Base-by-base conservation (phyloP, 2,113 vertebrate genomes). In the Malurus cyaneus region DNA sequence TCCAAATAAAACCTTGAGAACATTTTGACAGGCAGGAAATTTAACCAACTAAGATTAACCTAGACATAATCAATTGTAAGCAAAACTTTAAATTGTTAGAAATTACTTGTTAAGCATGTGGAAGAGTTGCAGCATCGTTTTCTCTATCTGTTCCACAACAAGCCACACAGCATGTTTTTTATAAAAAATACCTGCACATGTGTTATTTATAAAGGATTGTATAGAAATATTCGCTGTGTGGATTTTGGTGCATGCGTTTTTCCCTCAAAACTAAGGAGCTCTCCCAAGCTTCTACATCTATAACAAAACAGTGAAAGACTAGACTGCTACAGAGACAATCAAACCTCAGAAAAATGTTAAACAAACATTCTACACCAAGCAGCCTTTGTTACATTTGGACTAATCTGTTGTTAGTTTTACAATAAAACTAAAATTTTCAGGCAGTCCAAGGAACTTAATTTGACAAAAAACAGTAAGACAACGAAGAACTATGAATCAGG, bases 1-100 rank as follows among this genome's bases (percentile, higher is more conserved):
- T 99, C 98, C 49, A 99, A 95, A 95, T 86, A 98, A 97, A 99
- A 99, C 96, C 99, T 99, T 92, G 65, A 94, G 77, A 86, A 85
- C 57, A 76, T 77, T 61, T 50, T 3, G 15, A 92, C 31, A 91
- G 14, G 69, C 15, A 77, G 23, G 3, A 82, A 83, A 83, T 60
- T 80, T 64, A 86, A 96, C 28, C 23, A 71, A 88, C 4, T 46
- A 46, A 86, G 77, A 92, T 54, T 89, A 92, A 89, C 32, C 8
- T 24, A 57, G n/a, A 49, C 32, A 76, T 39, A 84, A 83, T 5
- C 21, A 49, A 46, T 7, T 24, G 42, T 10, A 3, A 86, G 25
- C 7, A 82, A 76, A 79, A 92, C 25, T 54, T 32, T 32, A n/a
- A 41, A n/a, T 2, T 71, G 9, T 41, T 64, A 76, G n/a, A 85